phyloP scores from a whole-genome alignment of 2,797 vertebrate species.

The Silurus lanzhouensis region DNA sequence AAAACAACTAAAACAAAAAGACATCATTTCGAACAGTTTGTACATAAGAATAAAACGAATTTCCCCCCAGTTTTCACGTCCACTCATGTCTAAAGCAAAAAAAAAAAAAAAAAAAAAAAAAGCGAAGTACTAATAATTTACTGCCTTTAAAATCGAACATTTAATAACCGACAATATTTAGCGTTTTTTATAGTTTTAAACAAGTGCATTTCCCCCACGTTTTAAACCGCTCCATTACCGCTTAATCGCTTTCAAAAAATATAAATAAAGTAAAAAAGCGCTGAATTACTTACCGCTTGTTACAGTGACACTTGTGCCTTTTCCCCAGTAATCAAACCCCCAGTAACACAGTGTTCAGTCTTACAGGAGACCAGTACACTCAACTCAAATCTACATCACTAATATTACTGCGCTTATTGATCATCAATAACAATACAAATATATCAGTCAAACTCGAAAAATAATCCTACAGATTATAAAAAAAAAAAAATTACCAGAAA shows the following conservation, averaged over 20 bases:
- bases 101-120: not conserved
- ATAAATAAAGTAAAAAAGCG: not conserved
- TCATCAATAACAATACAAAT: not conserved
- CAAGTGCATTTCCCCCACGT: not conserved
- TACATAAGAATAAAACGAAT: too few relatives aligned
- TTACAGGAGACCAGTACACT: not conserved
- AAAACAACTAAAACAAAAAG: too few relatives aligned
- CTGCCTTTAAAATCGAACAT: too few relatives aligned
- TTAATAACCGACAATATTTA: too few relatives aligned
- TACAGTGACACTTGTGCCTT: slow-evolving; percentile 68
- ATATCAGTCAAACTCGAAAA: not conserved
- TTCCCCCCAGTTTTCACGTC: too few relatives aligned
- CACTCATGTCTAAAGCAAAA: not conserved
- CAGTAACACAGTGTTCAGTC: slow-evolving; percentile 21
- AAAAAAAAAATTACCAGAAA: not conserved
- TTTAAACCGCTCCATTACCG: not conserved
- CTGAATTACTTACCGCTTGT: slow-evolving; percentile 64
- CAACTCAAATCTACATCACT: not conserved
- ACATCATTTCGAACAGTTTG: too few relatives aligned
- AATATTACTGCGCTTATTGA: not conserved
- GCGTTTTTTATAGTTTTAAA: not conserved
- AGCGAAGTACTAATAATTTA: too few relatives aligned
- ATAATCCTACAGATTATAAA: not conserved
- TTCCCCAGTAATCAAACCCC: slow-evolving; percentile 70
- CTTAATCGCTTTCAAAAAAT: not conserved